phyloP scores from a whole-genome alignment of 2,113 vertebrate genomes.

The Panthera leo region DNA sequence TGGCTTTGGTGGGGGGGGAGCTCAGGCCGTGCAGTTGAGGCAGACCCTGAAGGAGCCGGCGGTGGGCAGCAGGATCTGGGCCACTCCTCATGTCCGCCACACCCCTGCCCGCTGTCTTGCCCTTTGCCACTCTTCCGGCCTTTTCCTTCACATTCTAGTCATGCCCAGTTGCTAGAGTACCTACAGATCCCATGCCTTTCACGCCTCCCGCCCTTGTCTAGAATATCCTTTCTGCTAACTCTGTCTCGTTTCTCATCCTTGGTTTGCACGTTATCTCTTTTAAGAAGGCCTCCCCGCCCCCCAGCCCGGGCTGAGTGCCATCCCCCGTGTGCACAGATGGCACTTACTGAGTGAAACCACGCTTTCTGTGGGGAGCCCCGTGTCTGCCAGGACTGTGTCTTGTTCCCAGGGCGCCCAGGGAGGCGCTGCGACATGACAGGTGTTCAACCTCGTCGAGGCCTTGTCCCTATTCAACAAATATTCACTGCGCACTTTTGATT shows the following conservation, averaged over 20 bases:
- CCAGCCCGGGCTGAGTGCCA: too few species aligned
- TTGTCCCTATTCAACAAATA: not conserved
- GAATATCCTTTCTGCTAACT: not conserved
- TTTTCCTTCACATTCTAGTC: not conserved
- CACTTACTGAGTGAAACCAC: not conserved
- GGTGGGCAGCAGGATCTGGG: not conserved
- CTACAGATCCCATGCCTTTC: not conserved
- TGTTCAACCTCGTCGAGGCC: not conserved
- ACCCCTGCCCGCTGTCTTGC: not conserved
- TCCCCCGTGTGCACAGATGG: not conserved
- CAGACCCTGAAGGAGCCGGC: not conserved
- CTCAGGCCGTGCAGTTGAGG: not conserved
- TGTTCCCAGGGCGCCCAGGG: not conserved
- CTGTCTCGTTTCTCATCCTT: not conserved
- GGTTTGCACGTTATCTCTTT: not conserved
- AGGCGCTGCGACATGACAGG: not conserved
- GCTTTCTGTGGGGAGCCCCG: not conserved
- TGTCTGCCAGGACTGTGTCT: not conserved
- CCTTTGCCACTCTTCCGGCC: too few species aligned
- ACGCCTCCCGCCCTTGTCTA: not conserved
- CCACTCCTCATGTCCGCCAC: fast-evolving
- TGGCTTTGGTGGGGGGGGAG: not conserved
- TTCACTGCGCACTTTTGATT: not conserved
- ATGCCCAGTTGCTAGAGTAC: not conserved
- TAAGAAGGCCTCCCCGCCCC: not conserved